Percentiles rank a stretch among this genome's conserved stretches.
Conservation (phyloP, 2,888 invertebrate genomes). For the Seira sanloemensis region DNA sequence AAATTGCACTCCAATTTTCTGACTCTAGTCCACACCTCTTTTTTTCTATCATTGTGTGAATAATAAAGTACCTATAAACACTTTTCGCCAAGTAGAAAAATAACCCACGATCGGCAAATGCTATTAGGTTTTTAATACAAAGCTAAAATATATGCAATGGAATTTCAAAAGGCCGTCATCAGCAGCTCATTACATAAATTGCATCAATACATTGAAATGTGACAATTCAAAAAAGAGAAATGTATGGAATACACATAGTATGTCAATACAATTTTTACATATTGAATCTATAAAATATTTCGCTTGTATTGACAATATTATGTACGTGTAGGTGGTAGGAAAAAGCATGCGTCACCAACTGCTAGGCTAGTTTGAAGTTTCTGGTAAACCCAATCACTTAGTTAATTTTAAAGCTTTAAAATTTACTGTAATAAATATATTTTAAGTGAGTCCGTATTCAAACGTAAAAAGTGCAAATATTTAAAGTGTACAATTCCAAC, state of each 20-base stretch:
- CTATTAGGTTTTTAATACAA: not conserved
- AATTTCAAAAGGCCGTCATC: not conserved
- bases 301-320: too few relatives aligned
- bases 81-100: not conserved
- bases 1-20: slow-evolving; percentile 45
- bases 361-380: too few relatives aligned
- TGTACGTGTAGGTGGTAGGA: too few relatives aligned
- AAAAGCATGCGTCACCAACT: too few relatives aligned
- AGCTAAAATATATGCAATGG: not conserved
- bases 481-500: too few relatives aligned
- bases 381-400: too few relatives aligned
- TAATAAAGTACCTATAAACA: not conserved
- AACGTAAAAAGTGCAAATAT: not conserved
- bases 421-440: too few relatives aligned
- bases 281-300: too few relatives aligned
- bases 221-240: not conserved
- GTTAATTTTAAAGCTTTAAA: too few relatives aligned
- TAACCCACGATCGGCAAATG: not conserved
- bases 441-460: too few relatives aligned
- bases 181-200: too few relatives aligned
- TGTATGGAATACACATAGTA: not conserved
- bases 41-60: not conserved
- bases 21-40: not conserved
- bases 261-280: too few relatives aligned
- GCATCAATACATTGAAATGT: not conserved